These are phyloP conservation scores for Norana najaformis DNA, from an alignment of 2,888 invertebrate genomes.

Conservation along the genomic window DNA sequence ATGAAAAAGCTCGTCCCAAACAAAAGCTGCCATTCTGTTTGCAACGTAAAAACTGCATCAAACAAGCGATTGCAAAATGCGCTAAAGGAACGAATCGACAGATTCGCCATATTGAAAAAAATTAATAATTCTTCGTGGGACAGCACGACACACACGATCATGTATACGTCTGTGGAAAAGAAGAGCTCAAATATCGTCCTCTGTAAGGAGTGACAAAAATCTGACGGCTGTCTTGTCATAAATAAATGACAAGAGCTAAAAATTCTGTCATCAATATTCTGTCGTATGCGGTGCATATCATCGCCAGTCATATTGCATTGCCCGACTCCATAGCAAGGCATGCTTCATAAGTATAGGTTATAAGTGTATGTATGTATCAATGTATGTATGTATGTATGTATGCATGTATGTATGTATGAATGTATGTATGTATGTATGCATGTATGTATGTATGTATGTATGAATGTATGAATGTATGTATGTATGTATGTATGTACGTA, in stretches of 20 bases:
- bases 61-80: neutral
- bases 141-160: too few relatives aligned
- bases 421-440: neutral
- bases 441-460: constrained; percentile 5
- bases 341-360: neutral
- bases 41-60: neutral
- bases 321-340: neutral
- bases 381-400: neutral
- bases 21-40: neutral
- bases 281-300: neutral
- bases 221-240: neutral
- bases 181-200: neutral
- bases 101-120: neutral
- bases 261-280: neutral
- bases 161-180: neutral
- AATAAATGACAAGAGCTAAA: neutral
- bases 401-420: neutral
- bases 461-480: neutral
- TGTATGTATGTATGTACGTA: constrained; percentile 13
- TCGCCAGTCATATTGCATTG: neutral
- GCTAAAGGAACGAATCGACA: neutral
- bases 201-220: neutral
- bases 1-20: neutral
- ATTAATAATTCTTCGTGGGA: neutral
- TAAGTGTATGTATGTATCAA: too few relatives aligned